These are phyloP conservation scores for Lasioglossum figueresi DNA, from an alignment of 2,888 invertebrate genomes.

Conservation along the genomic window DNA sequence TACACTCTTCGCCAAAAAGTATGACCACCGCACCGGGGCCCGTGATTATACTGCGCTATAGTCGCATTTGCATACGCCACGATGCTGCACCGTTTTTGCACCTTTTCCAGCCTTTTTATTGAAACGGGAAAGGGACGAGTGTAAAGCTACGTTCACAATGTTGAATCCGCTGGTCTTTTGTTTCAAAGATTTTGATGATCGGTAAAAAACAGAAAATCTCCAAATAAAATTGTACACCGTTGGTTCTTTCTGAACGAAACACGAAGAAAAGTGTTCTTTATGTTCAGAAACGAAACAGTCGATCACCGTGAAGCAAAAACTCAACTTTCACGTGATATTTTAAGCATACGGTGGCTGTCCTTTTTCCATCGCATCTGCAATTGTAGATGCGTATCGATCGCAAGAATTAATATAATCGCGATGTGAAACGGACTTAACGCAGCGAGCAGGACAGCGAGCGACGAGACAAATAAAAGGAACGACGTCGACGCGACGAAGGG, in stretches of 20 bases:
- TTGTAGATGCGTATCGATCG: not conserved
- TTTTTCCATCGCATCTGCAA: not conserved
- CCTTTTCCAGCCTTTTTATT: not conserved
- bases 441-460: not conserved
- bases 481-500: not conserved
- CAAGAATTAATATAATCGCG: not conserved
- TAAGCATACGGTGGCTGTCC: not conserved
- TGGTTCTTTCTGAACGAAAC: not conserved
- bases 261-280: not conserved
- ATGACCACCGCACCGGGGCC: slow-evolving; percentile 46
- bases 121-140: not conserved
- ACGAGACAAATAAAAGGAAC: slow-evolving; percentile 17
- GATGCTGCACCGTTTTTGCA: slow-evolving; percentile 36
- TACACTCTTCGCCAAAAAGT: slow-evolving; percentile 69
- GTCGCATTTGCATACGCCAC: slow-evolving; percentile 58
- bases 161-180: not conserved
- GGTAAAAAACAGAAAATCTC: too few relatives aligned
- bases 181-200: not conserved
- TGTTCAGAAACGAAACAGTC: not conserved
- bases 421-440: slow-evolving; percentile 8
- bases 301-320: not conserved
- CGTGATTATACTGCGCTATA: slow-evolving; percentile 56
- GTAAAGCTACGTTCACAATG: not conserved
- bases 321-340: not conserved
- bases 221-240: too few relatives aligned